Evolutionary conservation across 37 sponge, comb jelly and placozoan genomes (phyloP), one percentile per base, ranked within the genome.

Genomic region (Eunapius fragilis): DNA sequence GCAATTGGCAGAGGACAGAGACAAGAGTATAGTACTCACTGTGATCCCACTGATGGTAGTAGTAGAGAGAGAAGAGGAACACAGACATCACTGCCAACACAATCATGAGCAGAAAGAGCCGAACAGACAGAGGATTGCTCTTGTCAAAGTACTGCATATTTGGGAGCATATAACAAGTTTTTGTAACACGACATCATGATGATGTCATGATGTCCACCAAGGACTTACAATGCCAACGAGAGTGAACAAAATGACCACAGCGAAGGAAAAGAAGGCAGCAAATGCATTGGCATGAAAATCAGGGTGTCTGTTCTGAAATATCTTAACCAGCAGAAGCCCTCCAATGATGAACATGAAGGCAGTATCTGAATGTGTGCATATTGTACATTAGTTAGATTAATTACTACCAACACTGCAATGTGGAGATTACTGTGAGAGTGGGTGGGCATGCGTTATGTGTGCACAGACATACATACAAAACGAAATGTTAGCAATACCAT

Each of bases 301-400:
- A 23, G 99, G 97, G 76, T 98, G 99, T 26, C 99, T 68, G 69
- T 87, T 89, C 90, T 97, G 96, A 70, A 95, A 92, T 25, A 97
- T 78, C 85, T 92, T 89, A 17, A 95, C 79, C 28, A 92, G 92
- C 19, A 88, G 58, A 78, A 98, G 87, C 0, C 92, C 92, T 7
- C 90, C 94, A 86, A 98, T 98, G 77, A 95, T 89, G 82, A 90
- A 98, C 98, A 98, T 98, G 86, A 98, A 98, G 75, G 98, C 85
- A 28, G 92, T 93, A 78, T 98, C 97, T 75, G 32, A 33, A 27
- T 75, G 75, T 75, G 79, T 48, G 19, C 3, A 27, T 27, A 13
- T 25, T 48, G 50, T 37, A 27, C 31, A 30, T 67, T 70, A 25
- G 81, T 31, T 11, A n/a, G 11, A n/a, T n/a, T n/a, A n/a, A n/a